Evolutionary conservation across 2,797 vertebrate species (phyloP), one percentile per base, ranked within the genome.

Genomic region (Microchirus variegatus): DNA sequence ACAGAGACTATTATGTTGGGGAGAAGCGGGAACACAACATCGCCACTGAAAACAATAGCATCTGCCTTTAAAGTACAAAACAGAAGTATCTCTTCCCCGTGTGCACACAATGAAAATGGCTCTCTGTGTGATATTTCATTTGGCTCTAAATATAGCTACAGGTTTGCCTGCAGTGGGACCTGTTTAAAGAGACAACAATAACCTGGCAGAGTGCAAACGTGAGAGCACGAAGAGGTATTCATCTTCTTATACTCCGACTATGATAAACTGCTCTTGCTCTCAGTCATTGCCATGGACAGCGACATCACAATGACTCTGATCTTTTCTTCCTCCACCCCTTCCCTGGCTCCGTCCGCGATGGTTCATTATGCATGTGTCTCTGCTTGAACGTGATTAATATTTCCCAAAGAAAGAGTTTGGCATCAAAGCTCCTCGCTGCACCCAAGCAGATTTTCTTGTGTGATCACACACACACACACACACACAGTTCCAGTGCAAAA

Each of bases 361-460:
- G 53, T 81, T 84, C 63, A 77, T 89, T 83, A 84, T 75, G 70
- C 45, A 80, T 77, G 59, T 54, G 59, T 78, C 55, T 61, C 65
- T 81, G 73, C 61, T 61, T 71, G 57, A 84, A 78, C 54, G 75
- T 83, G 84, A 85, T 88, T 83, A 85, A 81, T 84, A 86, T 86
- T 82, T 78, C 70, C 75, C 67, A 79, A 71, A 75, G 61, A 78
- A 78, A 75, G 59, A 69, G 68, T 82, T 59, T 78, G 71, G 70
- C 77, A 84, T 85, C 85, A 79, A 82, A 83, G 66, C 66, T 67
- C 64, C 63, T 70, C 60, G 71, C 64, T 14, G 7, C 54, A 70
- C 41, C 59, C 47, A 18, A 49, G 53, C 60, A 63, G 35, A 70
- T 7, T 57, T 61, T 48, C 50, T 43, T 60, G 10, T n/a, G 37